Base-by-base conservation (phyloP, 2,113 vertebrate species). In the Corydoras sp. region DNA sequence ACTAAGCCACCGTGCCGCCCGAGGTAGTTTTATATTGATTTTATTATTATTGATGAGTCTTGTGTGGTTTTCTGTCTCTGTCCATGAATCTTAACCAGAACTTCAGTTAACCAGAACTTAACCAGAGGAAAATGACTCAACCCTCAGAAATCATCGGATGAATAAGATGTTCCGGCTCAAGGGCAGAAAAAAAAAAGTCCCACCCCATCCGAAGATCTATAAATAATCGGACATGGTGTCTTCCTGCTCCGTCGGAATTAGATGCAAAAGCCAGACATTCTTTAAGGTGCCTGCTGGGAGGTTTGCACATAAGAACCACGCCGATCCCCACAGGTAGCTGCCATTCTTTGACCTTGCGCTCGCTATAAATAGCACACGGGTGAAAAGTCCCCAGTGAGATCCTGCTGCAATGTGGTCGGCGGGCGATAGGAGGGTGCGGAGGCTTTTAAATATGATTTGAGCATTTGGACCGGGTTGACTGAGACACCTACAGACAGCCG, bases 291-390 rank as follows among this genome's bases (percentile, higher is more conserved):
- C 65, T 73, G 65, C 43, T 62, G 59, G 69, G 68, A 56, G 62
- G 65, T 50, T 61, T 72, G 69, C 61, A 54, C 56, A 31, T 10
- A n/a, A 73, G 55, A 54, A 8, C 68, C 58, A 77, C 62, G 72
- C 58, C 58, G 31, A 60, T 73, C 74, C 30, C 70, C 70, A 71
- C 68, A 72, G 59, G 68, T 74, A 69, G 70, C 72, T 79, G 77
- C 35, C 65, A 58, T 62, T 53, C 77, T 58, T 62, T 70, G 77
- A 79, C 77, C 77, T 79, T 75, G 69, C 53, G 63, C 77, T 72
- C 29, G 66, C 77, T 79, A 79, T 79, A 70, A 79, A 79, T 79
- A 79, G 74, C 35, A 8, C 59, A 54, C 77, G 76, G 74, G 77
- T 79, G 77, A 79, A 72, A 69, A 64, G 68, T 76, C 74, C 73